phyloP scores from a whole-genome alignment of 1,140 invertebrate genomes.

The fruit fly (Drosophila melanogaster) region DNA sequence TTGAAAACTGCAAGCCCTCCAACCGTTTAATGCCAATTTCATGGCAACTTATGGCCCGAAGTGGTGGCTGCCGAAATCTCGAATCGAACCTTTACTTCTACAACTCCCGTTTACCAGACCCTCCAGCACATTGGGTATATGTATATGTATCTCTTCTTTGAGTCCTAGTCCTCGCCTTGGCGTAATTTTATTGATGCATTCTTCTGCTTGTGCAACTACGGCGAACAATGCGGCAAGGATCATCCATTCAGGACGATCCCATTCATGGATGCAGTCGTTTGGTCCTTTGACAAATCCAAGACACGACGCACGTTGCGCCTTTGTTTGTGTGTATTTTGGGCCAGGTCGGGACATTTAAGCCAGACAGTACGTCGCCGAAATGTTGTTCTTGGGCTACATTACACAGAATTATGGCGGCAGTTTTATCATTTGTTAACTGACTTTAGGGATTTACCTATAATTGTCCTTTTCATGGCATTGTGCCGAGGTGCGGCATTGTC shows the following conservation, averaged over 20 bases:
- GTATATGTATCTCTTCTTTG: constrained; percentile 19
- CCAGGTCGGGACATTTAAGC: constrained; percentile 22
- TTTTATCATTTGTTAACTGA: constrained; percentile 79
- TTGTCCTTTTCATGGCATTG: constrained; percentile 75
- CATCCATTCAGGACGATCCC: constrained; percentile 63
- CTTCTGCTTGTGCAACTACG: constrained; percentile 60
- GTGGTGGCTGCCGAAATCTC: constrained; percentile 24
- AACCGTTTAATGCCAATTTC: constrained; percentile 59
- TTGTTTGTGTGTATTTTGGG: constrained; percentile 50
- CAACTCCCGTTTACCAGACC: constrained; percentile 6
- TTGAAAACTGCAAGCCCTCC: constrained; percentile 47
- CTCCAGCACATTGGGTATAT: constrained; percentile 38
- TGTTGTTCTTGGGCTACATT: constrained; percentile 74
- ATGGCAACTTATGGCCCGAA: constrained; percentile 57
- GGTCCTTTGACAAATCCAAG: constrained; percentile 26
- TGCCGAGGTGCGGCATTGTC: constrained; percentile 43
- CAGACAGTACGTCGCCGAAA: constrained; percentile 69
- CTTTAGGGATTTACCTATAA: constrained; percentile 78
- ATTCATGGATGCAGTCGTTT: constrained; percentile 59
- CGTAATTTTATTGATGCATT: constrained; percentile 81
- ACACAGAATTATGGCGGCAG: constrained; percentile 79
- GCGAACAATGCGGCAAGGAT: constrained; percentile 52
- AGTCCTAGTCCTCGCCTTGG: constrained; percentile 41
- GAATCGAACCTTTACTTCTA: constrained; percentile 2
- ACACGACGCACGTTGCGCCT: constrained; percentile 64